These are phyloP conservation scores for Oreochromis grahami DNA, from an alignment of 2,797 vertebrate species.

Conservation along the genomic window DNA sequence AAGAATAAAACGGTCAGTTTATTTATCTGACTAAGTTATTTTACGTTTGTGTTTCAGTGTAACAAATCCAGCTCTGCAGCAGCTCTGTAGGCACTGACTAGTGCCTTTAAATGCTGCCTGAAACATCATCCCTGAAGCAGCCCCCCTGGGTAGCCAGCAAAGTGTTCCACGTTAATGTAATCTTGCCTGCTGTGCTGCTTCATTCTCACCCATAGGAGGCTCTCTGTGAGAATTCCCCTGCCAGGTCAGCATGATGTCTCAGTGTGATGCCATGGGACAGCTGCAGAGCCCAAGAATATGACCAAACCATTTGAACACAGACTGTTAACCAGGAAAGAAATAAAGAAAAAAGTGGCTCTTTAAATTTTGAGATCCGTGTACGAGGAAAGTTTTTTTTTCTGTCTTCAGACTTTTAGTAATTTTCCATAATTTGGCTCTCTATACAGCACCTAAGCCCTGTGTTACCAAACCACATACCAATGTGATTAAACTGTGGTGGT, in stretches of 20 bases:
- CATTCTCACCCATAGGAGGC: conserved; percentile 70
- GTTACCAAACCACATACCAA: conserved; percentile 14
- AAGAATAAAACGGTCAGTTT: background rate
- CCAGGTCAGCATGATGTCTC: conserved; percentile 77
- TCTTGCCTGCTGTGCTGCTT: conserved; percentile 28
- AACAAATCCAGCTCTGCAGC: background rate
- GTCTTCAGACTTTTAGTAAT: background rate
- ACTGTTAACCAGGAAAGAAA: conserved; percentile 1
- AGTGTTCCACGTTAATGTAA: conserved; percentile 26
- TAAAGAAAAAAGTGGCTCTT: background rate
- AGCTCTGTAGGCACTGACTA: background rate
- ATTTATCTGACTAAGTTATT: background rate
- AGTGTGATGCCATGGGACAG: conserved; percentile 73
- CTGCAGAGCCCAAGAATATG: conserved; percentile 77
- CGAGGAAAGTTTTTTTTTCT: background rate
- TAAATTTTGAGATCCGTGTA: background rate
- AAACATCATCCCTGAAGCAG: conserved; percentile 48
- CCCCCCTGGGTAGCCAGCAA: background rate
- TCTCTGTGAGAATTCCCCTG: conserved; percentile 73
- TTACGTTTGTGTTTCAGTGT: background rate
- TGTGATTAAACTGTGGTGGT: conserved; percentile 6
- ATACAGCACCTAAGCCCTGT: background rate
- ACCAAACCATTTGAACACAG: conserved; percentile 61
- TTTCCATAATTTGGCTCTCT: background rate
- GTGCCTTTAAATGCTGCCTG: conserved; percentile 24